Base-by-base conservation (phyloP, 2,113 vertebrate genomes). In the Hirundichthys speculiger region DNA sequence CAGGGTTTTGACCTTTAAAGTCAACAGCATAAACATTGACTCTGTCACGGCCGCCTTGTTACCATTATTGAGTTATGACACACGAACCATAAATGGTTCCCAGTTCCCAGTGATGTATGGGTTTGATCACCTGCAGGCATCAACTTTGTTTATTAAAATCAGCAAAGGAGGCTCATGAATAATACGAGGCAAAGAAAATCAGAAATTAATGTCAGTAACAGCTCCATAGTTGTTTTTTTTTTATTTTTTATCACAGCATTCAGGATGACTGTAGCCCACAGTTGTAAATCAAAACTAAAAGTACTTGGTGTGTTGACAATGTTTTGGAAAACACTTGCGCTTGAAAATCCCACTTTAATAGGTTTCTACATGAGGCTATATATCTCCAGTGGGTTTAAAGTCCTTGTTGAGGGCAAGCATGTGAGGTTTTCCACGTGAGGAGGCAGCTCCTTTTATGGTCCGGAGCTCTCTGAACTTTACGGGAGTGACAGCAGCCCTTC, bases 391-490 rank as follows among this genome's bases (percentile, higher is more conserved):
- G 70, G 63, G 70, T 69, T 86, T n/a, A 86, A 88, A 85, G 58
- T 76, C 76, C 47, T 77, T 72, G 77, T 78, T 10, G 57, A 39
- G 71, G 82, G 72, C 45, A 54, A 65, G 73, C 45, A 70, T 66
- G 70, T 25, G 65, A 64, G 72, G 61, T 60, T 62, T 86, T 76
- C 80, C 43, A 45, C 18, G n/a, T 86, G 77, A 82, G 83, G 88
- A 77, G 87, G 84, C 58, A 67, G 61, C 72, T 73, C 60, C 60
- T 75, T 90, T 89, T 88, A 91, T 68, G 75, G 85, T 91, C 87
- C 51, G 79, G 63, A 84, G 84, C 77, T 30, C 75, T 49, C 64
- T 90, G 79, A 89, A 89, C 90, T 92, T 92, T 91, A 93, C 69
- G 79, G 90, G 86, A 89, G 62, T 61, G 70, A 77, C 80, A 75